phyloP scores from a whole-genome alignment of 2,113 vertebrate genomes.

The Cercocebus atys region DNA sequence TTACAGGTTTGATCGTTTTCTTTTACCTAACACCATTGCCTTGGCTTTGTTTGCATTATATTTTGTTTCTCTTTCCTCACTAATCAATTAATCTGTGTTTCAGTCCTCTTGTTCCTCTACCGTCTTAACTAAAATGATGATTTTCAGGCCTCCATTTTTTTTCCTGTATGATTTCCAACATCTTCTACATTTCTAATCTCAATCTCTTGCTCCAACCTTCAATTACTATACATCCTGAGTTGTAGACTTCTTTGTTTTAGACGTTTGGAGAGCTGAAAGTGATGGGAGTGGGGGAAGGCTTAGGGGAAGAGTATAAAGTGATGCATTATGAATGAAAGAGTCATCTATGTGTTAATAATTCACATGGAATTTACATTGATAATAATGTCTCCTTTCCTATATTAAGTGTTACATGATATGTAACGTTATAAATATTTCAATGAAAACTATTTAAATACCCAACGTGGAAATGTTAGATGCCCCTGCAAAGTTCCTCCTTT shows the following conservation, averaged over 20 bases:
- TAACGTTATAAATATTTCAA: neutral
- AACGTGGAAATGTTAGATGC: neutral
- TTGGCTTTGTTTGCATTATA: neutral
- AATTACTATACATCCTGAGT: neutral
- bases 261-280: too few species aligned
- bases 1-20: neutral
- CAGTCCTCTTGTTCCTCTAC: neutral
- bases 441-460: neutral
- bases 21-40: neutral
- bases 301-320: neutral
- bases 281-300: accelerated
- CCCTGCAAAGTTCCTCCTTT: neutral
- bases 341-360: neutral
- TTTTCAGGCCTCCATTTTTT: neutral
- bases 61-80: neutral
- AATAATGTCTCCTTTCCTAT: neutral
- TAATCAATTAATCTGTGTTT: neutral
- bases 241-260: neutral
- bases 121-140: neutral
- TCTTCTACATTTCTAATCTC: neutral
- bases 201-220: neutral
- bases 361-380: conserved; percentile 2
- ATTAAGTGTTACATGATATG: neutral
- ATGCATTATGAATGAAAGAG: neutral
- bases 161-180: neutral